Conservation (phyloP, 2,888 invertebrate genomes). For the Parapristionchus giblindavisi region DNA sequence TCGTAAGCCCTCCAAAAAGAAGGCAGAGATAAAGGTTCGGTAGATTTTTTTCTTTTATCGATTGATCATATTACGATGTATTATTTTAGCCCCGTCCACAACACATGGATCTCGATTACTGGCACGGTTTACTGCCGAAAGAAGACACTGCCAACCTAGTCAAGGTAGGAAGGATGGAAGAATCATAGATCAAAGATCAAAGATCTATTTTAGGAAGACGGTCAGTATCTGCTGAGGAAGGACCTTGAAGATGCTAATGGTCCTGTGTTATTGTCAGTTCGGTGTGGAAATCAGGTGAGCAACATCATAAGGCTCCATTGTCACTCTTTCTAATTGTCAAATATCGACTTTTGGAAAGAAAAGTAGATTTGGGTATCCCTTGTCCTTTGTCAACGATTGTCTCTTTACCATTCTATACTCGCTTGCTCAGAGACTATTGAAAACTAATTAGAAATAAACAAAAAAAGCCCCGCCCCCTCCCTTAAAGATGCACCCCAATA, state of each 20-base stretch:
- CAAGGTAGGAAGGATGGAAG: conserved; percentile 34
- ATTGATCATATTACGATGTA: background rate
- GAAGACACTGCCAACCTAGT: conserved; percentile 44
- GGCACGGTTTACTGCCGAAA: conserved; percentile 46
- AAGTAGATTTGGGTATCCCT: too few relatives aligned
- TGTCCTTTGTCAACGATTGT: too few relatives aligned
- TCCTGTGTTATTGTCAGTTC: too few relatives aligned
- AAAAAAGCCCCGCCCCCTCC: too few relatives aligned
- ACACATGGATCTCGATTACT: conserved; percentile 38
- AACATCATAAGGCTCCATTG: too few relatives aligned
- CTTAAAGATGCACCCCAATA: too few relatives aligned
- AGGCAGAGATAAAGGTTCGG: background rate
- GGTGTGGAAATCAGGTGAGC: too few relatives aligned
- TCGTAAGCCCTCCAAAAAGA: background rate
- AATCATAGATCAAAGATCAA: background rate
- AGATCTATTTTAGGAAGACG: conserved; percentile 12
- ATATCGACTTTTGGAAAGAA: too few relatives aligned
- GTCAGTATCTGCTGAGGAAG: conserved; percentile 27
- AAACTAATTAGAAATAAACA: too few relatives aligned
- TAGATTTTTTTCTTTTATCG: background rate
- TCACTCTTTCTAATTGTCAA: too few relatives aligned
- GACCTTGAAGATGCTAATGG: conserved; percentile 11
- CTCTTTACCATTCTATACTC: too few relatives aligned
- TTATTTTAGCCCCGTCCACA: background rate
- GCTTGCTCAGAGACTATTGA: too few relatives aligned